Percentiles rank a stretch among this genome's conserved stretches.
phyloP scores from a whole-genome alignment of 1,140 invertebrate genomes.

The Lepidostoma basale region DNA sequence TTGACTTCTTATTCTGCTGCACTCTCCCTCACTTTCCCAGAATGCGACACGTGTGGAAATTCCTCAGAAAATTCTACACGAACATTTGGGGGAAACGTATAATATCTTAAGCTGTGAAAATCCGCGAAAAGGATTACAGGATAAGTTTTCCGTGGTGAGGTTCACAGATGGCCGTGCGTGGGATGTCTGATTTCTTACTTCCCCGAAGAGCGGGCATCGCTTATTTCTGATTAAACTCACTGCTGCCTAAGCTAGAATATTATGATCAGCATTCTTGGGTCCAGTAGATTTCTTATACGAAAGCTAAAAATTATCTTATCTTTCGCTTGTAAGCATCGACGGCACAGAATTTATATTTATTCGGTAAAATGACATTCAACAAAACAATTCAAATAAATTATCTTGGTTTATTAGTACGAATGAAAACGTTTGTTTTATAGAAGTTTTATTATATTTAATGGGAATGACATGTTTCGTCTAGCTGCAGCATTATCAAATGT shows the following conservation, averaged over 20 bases:
- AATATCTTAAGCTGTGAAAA: conserved; percentile 11
- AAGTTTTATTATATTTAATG: too few relatives aligned
- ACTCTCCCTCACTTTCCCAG: not conserved
- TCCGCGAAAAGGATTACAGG: conserved; percentile 18
- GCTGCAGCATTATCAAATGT: too few relatives aligned
- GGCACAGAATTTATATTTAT: not conserved
- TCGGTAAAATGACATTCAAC: not conserved
- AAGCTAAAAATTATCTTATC: not conserved
- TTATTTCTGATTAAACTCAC: conserved; percentile 16
- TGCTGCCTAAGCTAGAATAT: too few relatives aligned
- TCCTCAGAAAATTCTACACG: not conserved
- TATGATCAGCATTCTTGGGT: too few relatives aligned
- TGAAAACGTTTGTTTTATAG: too few relatives aligned
- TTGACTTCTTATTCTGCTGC: not conserved
- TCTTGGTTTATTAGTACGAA: not conserved
- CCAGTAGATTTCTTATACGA: not conserved
- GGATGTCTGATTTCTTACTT: conserved; percentile 10
- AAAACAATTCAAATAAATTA: not conserved
- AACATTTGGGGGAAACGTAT: not conserved
- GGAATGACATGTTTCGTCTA: too few relatives aligned
- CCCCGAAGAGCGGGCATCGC: not conserved
- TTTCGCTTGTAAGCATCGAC: not conserved
- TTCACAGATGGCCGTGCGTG: not conserved
- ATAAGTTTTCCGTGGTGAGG: conserved; percentile 6
- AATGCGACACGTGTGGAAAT: not conserved